These are phyloP conservation scores for Noctua pronuba DNA, from an alignment of 2,888 invertebrate species.

Conservation along the genomic window DNA sequence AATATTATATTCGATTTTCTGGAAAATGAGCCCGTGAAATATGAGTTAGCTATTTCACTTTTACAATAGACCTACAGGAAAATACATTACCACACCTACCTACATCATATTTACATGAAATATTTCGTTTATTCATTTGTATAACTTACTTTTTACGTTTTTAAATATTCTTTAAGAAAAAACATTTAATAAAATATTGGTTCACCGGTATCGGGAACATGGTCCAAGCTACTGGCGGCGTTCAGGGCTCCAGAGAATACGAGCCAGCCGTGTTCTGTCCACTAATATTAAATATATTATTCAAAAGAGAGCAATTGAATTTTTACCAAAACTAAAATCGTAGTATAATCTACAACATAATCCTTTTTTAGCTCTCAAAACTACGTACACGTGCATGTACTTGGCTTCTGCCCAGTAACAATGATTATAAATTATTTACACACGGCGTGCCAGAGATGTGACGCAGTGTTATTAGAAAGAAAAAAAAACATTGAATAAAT, in stretches of 20 bases:
- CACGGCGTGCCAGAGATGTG: constrained; percentile 67
- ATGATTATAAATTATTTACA: constrained; percentile 70
- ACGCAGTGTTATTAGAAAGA: constrained; percentile 38
- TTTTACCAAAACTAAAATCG: constrained; percentile 63
- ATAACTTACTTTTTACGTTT: too few species aligned
- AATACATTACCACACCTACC: not conserved
- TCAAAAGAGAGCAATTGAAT: constrained; percentile 60
- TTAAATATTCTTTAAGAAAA: too few species aligned
- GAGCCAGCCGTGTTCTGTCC: too few species aligned
- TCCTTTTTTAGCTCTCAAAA: constrained; percentile 55
- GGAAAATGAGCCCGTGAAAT: constrained; percentile 5
- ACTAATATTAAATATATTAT: constrained; percentile 3
- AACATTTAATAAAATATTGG: too few species aligned
- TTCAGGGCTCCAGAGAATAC: too few species aligned
- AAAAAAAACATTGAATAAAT: not conserved
- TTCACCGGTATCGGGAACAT: too few species aligned
- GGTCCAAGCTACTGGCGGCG: too few species aligned
- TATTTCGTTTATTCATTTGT: too few species aligned
- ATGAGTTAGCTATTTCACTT: not conserved
- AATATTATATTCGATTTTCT: constrained; percentile 7
- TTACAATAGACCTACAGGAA: not conserved
- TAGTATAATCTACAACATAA: constrained; percentile 9
- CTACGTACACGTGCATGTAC: constrained; percentile 60
- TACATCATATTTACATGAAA: not conserved
- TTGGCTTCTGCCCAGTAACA: constrained; percentile 78